These are phyloP conservation scores for Stratiomys singularior DNA, from an alignment of 2,888 invertebrate genomes.

Conservation along the genomic window DNA sequence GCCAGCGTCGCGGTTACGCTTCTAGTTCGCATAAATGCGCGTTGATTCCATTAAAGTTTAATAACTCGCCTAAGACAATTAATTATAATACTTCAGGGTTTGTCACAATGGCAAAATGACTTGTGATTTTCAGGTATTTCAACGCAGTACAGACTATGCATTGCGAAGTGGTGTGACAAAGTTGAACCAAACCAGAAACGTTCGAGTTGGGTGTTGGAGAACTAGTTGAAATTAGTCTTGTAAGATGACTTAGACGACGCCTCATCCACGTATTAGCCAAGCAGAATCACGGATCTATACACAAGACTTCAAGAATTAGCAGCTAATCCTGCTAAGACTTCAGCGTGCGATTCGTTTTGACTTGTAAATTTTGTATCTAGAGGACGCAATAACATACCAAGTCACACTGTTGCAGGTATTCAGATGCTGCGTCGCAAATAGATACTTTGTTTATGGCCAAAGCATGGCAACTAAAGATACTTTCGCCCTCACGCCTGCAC, in stretches of 20 bases:
- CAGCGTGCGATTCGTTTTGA: too few species aligned
- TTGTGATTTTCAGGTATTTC: neutral
- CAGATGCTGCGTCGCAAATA: too few species aligned
- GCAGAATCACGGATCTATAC: neutral
- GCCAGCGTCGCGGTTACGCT: neutral
- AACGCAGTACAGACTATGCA: neutral
- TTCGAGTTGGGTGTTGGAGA: neutral
- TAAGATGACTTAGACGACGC: too few species aligned
- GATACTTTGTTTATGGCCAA: too few species aligned
- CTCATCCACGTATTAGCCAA: too few species aligned
- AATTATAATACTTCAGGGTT: slow-evolving; percentile 10
- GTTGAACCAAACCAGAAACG: too few species aligned
- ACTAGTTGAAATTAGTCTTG: too few species aligned
- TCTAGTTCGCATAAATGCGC: neutral
- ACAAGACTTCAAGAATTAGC: neutral
- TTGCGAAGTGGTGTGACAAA: neutral
- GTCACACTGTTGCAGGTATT: too few species aligned
- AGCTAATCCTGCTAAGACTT: neutral
- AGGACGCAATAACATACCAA: too few species aligned
- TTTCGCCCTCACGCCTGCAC: too few species aligned
- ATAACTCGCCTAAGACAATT: slow-evolving; percentile 28
- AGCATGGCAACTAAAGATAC: too few species aligned
- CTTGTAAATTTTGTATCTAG: too few species aligned
- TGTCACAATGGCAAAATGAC: slow-evolving; percentile 32
- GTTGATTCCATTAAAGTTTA: slow-evolving; percentile 32